Evolutionary conservation across 2,113 vertebrate species (phyloP), one percentile per base, ranked within the genome.

Genomic region (Suricata suricatta): DNA sequence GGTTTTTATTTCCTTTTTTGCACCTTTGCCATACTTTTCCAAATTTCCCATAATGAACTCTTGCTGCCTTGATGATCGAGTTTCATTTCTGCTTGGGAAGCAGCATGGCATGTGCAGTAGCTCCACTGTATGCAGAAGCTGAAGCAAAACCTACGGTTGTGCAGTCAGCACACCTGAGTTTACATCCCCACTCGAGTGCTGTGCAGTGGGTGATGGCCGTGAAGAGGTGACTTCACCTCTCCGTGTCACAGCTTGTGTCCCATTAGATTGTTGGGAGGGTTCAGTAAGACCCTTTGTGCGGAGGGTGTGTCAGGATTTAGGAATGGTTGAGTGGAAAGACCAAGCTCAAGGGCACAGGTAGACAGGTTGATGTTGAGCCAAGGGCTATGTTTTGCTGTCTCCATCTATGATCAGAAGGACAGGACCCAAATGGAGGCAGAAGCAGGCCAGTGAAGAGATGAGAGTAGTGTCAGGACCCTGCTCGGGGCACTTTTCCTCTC

Each of bases 61-160:
- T 2, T 72, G 38, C 68, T 93, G 77, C 35, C 82, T 91, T 72
- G 35, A 25, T 52, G 38, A 72, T 47, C 14, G 31, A 80, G 35
- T 23, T 72, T 97, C 44, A 8, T 84, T 95, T 91, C 76, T 96
- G 50, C 44, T 23, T 27, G 35, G 47, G 52, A 79, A 76, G 60
- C 35, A 66, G 21, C 23, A 0, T 1, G 1, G 21, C 27, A 29
- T 47, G 47, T 16, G 8, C 11, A 25, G 60, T 29, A 76, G 41
- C 72, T 44, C 3, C 5, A 76, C 74, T 27, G 29, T 27, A 52
- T 52, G 29, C 33, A 21, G 76, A 69, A n/a, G 31, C 29, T 64
- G 27, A 44, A 44, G 64, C 38, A 25, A 71, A 60, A 23, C n/a
- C 1, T 12, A 0, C 27, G 29, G 23, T 15, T 27, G 38, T 38